Evolutionary conservation across 2,888 invertebrate genomes (phyloP), one percentile per base, ranked within the genome.

Genomic region (Glyphotaelius pellucidus): DNA sequence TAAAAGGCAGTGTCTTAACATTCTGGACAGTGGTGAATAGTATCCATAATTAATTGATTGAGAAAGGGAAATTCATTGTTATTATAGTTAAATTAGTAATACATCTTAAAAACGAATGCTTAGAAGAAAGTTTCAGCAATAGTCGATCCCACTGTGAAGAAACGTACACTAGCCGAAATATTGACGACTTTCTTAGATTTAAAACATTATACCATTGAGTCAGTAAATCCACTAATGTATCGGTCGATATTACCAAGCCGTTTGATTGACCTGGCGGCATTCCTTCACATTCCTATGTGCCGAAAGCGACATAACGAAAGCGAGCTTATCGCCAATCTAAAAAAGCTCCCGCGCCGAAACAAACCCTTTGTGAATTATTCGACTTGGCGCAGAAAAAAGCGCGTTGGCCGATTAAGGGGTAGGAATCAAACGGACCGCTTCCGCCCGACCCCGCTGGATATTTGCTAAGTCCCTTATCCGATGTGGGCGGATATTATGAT

Each of bases 381-480:
- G 92, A 92, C 93, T 92, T 38, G 81, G 35, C 31, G 86, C 19
- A 80, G 88, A 88, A 83, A 81, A 38, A 89, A 42, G 88, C 89
- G 47, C 80, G 38, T 91, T n/a, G 35, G 30, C 88, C 93, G 93
- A 93, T 93, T 93, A 93, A 93, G 87, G 90, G 93, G 93, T 90
- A 86, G 89, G 89, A 93, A 93, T 93, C 93, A 93, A 93, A 93
- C 93, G 93, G 81, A 90, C 90, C 91, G 92, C 92, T 92, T 90
- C 84, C 90, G 91, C 42, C 42, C 90, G 86, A 89, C 93, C 90
- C 91, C 47, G 86, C 47, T 85, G 93, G 90, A 91, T 92, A 92
- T 93, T 93, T 93, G 91, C 92, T 89, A 84, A 91, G 91, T 91
- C 90, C 90, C 92, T 93, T 92, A 93, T 93, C 93, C 91, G 93